Percentiles rank a stretch among this genome's conserved stretches.
Conservation (phyloP, 2,113 vertebrate genomes). For the Piprites chloris region DNA sequence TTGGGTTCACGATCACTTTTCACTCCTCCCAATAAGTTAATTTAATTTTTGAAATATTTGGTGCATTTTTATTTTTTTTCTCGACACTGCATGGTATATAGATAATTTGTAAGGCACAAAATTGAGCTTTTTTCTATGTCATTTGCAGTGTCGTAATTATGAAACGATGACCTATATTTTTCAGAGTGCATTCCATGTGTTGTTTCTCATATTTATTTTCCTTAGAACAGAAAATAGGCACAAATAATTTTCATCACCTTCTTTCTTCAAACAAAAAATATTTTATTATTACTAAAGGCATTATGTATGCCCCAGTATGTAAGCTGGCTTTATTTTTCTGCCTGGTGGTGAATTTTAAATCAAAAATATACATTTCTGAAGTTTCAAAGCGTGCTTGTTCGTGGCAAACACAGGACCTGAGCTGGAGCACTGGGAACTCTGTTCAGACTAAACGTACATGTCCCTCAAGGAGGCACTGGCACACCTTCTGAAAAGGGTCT, state of each 20-base stretch:
- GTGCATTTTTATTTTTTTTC: not conserved
- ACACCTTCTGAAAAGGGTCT: not conserved
- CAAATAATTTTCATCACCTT: constrained; percentile 14
- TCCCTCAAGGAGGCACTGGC: not conserved
- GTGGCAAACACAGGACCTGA: not conserved
- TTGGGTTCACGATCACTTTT: not conserved
- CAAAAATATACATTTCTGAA: constrained; percentile 24
- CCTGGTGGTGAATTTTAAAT: constrained; percentile 39
- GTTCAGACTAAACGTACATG: not conserved
- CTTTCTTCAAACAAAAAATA: constrained; percentile 35
- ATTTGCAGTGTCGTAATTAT: constrained; percentile 31
- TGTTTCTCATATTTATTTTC: constrained; percentile 54
- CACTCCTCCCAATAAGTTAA: constrained; percentile 7
- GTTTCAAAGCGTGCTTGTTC: not conserved
- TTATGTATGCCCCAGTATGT: not conserved
- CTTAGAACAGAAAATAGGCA: constrained; percentile 45
- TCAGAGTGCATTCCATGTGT: constrained; percentile 69
- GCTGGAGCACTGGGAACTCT: not conserved
- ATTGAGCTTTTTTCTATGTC: constrained; percentile 18
- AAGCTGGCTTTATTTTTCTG: constrained; percentile 22
- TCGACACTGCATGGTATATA: not conserved
- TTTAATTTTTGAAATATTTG: constrained; percentile 34
- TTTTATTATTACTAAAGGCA: constrained; percentile 6
- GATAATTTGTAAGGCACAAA: constrained; percentile 21
- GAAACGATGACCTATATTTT: constrained; percentile 35